Evolutionary conservation across 2,888 invertebrate species (phyloP).

Genomic region (Cephus spinipes): DNA sequence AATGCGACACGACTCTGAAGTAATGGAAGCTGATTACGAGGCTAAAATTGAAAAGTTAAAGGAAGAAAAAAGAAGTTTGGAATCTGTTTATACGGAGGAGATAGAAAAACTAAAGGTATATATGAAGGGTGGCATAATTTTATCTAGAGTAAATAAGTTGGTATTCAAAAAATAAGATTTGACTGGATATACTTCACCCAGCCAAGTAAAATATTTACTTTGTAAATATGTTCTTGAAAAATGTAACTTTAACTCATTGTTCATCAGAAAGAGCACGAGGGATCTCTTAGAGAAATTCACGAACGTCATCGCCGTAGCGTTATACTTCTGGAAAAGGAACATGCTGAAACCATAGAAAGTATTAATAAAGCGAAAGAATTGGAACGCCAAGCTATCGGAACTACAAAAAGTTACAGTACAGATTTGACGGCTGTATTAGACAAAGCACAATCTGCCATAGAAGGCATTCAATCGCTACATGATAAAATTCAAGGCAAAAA

Average conservation of each 20-base stretch:
- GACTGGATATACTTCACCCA: neutral
- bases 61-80: constrained; percentile 45
- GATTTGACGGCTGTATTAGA: constrained; percentile 52
- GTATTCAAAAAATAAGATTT: constrained; percentile 5
- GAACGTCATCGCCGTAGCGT: constrained; percentile 49
- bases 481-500: constrained; percentile 46
- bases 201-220: neutral
- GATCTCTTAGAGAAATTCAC: constrained; percentile 47
- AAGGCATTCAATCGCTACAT: constrained; percentile 44
- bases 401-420: constrained; percentile 45
- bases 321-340: constrained; percentile 52
- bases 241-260: neutral
- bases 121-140: neutral
- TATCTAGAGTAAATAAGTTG: neutral
- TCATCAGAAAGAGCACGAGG: constrained; percentile 43
- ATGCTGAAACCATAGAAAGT: constrained; percentile 52
- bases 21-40: constrained; percentile 49
- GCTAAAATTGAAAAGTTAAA: constrained; percentile 51
- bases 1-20: constrained; percentile 48
- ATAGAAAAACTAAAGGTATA: constrained; percentile 50
- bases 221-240: neutral
- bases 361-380: constrained; percentile 54
- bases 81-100: constrained; percentile 46
- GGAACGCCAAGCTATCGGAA: constrained; percentile 50
- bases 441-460: constrained; percentile 48